Base-by-base conservation (phyloP, 2,113 vertebrate species). In the Ciconia maguari region DNA sequence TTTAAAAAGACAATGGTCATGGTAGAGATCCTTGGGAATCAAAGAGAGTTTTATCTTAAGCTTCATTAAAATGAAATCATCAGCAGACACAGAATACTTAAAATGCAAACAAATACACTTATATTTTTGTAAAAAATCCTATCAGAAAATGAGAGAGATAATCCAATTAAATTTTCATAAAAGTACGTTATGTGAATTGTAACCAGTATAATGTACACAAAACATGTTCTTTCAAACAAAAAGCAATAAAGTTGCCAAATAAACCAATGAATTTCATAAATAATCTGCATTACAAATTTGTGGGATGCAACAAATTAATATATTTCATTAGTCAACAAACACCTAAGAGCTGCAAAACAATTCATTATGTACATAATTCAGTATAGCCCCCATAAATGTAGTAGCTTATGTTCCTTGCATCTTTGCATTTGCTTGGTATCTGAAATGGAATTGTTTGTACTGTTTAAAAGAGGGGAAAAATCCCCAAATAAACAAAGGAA, bases 111-210 rank as follows among this genome's bases (percentile, higher is more conserved):
- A 83, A 91, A 69, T 30, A 14, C 16, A 49, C 9, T 58, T 69
- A 49, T 10, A 30, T 51, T 58, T 86, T 79, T 79, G 12, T 24
- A 6, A 22, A 58, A 92, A 90, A 42, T 62, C 36, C 19, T 62
- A 57, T 48, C 27, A 91, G 38, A 89, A 96, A 92, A 91, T 83
- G 66, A 66, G 30, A 58, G 51, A 38, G 13, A 62, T 71, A 94
- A 96, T 83, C 30, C 29, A 91, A 93, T 96, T 93, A 91, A 85
- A 81, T 60, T 78, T 94, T 97, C 72, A 90, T 95, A 81, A 65
- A 96, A 81, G 29, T 62, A 55, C 25, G 38, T 89, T 80, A 51
- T 51, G 27, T 69, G 74, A 74, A 78, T 83, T 85, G 55, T 30
- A 94, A 72, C 62, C 61, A 62, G 30, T 21, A n/a, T 65, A 92